Evolutionary conservation across 2,113 vertebrate genomes (phyloP).

Genomic region (Hypocryptadius cinnamomeus): DNA sequence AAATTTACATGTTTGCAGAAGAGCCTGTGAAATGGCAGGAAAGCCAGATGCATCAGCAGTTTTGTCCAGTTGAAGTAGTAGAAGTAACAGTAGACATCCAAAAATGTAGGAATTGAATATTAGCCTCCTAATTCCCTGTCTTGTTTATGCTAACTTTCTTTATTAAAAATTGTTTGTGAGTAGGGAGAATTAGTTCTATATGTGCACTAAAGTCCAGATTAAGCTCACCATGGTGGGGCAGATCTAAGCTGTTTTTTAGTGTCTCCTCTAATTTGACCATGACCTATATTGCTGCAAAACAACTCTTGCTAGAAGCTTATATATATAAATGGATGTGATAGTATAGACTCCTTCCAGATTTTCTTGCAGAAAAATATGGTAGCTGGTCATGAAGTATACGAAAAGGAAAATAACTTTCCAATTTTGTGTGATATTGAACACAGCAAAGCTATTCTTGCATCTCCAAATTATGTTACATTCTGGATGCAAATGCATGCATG

Average conservation of each 20-base stretch:
- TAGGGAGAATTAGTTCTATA: background rate
- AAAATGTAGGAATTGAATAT: background rate
- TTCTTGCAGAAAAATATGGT: background rate
- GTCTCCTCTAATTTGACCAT: background rate
- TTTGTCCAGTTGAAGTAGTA: background rate
- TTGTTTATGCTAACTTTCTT: background rate
- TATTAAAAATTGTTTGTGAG: background rate
- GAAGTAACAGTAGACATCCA: background rate
- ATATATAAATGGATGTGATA: background rate
- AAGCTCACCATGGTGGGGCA: background rate
- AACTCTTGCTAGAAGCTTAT: background rate
- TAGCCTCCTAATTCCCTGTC: background rate
- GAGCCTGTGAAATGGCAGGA: background rate
- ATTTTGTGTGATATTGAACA: background rate
- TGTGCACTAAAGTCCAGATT: background rate
- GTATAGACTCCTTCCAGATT: background rate
- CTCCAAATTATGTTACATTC: conserved; percentile 1
- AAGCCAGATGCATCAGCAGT: background rate
- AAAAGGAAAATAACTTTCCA: background rate
- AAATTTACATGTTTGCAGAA: background rate
- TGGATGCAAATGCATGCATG: conserved; percentile 14
- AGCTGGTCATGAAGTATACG: background rate
- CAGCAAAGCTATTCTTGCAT: background rate
- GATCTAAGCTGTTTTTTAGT: background rate
- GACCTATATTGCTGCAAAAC: background rate